phyloP scores from a whole-genome alignment of 2,113 vertebrate species.

The Pachycephala philippinensis region DNA sequence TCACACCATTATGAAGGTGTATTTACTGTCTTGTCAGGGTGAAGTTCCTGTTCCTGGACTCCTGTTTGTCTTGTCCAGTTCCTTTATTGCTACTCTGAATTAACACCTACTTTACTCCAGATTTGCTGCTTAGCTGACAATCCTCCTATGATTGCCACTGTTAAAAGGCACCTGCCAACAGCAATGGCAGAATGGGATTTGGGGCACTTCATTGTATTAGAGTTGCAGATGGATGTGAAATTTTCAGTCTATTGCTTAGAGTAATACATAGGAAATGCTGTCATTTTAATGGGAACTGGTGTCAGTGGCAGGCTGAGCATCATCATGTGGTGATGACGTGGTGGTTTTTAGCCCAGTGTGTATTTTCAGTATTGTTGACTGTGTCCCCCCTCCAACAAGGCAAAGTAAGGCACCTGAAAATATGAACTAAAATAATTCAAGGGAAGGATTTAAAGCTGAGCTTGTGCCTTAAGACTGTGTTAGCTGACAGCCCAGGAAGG shows the following conservation, averaged over 20 bases:
- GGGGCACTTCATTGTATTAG: background rate
- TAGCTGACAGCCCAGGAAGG: background rate
- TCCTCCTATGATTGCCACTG: background rate
- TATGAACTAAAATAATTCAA: background rate
- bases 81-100: background rate
- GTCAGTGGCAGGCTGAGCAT: background rate
- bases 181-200: background rate
- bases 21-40: background rate
- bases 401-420: background rate
- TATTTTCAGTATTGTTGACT: background rate
- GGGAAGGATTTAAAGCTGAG: background rate
- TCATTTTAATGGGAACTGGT: background rate
- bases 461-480: background rate
- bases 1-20: background rate
- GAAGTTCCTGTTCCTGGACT: background rate
- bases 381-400: background rate
- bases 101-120: background rate
- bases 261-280: background rate
- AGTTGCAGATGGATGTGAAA: background rate
- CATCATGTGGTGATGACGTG: background rate
- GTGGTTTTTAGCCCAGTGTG: background rate
- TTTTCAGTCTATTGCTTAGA: background rate
- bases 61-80: background rate
- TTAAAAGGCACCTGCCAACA: background rate
- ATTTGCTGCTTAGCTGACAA: background rate